A percentile compares a stretch with the other conserved stretches of the same genome.
phyloP scores from a whole-genome alignment of 2,113 vertebrate species.

The Hippocampus comes region DNA sequence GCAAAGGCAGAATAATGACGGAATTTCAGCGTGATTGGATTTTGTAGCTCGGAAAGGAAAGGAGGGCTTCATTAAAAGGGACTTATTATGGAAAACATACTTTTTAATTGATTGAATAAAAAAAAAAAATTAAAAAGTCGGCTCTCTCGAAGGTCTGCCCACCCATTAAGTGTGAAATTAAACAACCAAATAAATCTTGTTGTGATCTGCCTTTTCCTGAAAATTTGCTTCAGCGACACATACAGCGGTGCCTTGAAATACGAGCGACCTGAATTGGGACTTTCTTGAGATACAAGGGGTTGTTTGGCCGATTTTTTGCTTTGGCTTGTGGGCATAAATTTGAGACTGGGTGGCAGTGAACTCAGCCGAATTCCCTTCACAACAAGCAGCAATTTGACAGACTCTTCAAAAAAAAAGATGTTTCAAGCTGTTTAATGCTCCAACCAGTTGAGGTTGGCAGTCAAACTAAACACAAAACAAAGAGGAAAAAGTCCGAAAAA shows the following conservation, averaged over 20 bases:
- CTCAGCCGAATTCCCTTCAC: too few relatives aligned
- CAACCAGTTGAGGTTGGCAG: too few relatives aligned
- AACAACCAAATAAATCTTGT: not conserved
- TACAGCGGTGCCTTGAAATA: not conserved
- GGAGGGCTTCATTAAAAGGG: constrained; percentile 37
- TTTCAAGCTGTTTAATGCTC: too few relatives aligned
- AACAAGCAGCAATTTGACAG: not conserved
- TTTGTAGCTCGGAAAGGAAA: constrained; percentile 20
- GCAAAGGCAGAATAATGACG: not conserved
- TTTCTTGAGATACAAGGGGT: too few relatives aligned
- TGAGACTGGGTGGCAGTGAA: too few relatives aligned
- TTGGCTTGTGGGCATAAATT: too few relatives aligned
- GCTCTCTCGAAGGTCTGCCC: not conserved
- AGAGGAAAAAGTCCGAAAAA: too few relatives aligned
- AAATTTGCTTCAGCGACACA: not conserved
- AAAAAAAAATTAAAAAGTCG: not conserved
- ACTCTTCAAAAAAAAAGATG: not conserved
- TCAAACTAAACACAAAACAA: too few relatives aligned
- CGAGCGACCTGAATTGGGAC: not conserved
- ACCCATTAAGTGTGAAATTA: not conserved
- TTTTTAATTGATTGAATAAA: not conserved
- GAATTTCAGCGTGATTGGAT: not conserved
- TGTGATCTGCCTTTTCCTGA: not conserved
- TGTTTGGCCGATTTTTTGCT: too few relatives aligned
- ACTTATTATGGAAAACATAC: not conserved